Evolutionary conservation across 2,113 vertebrate species (phyloP).

Genomic region (Telmatochromis brachygnathus): DNA sequence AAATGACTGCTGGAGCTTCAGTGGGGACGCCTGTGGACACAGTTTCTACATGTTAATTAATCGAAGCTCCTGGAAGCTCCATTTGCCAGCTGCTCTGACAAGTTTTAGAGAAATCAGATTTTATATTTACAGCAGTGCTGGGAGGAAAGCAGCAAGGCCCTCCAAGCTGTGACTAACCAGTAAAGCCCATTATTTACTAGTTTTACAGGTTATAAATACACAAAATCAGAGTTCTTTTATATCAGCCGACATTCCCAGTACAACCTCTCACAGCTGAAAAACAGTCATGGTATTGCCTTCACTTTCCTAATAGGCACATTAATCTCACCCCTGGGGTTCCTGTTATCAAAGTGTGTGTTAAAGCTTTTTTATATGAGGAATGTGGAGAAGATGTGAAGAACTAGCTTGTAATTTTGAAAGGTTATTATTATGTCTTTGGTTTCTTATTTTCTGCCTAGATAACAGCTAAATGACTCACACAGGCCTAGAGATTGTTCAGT

Average conservation of each 20-base stretch:
- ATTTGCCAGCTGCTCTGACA: constrained; percentile 5
- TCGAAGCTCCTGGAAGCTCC: neutral
- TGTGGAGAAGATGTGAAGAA: neutral
- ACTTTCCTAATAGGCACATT: neutral
- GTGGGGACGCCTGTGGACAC: neutral
- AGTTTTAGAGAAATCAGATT: neutral
- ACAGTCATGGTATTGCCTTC: neutral
- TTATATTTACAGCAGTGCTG: neutral
- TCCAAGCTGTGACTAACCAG: neutral
- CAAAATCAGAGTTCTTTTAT: neutral
- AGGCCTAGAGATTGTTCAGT: neutral
- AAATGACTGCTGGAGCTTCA: neutral
- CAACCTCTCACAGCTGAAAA: neutral
- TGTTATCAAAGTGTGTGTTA: neutral
- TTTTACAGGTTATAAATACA: neutral
- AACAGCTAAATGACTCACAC: neutral
- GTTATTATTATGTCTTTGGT: neutral
- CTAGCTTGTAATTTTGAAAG: neutral
- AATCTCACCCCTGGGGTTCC: neutral
- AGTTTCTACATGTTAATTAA: neutral
- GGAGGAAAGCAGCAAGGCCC: neutral
- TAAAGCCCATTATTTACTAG: neutral
- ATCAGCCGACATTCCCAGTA: neutral
- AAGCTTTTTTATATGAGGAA: neutral
- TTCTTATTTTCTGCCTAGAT: neutral